phyloP scores from a whole-genome alignment of 64 coral and sea anemone species.

The Montipora foliosa region DNA sequence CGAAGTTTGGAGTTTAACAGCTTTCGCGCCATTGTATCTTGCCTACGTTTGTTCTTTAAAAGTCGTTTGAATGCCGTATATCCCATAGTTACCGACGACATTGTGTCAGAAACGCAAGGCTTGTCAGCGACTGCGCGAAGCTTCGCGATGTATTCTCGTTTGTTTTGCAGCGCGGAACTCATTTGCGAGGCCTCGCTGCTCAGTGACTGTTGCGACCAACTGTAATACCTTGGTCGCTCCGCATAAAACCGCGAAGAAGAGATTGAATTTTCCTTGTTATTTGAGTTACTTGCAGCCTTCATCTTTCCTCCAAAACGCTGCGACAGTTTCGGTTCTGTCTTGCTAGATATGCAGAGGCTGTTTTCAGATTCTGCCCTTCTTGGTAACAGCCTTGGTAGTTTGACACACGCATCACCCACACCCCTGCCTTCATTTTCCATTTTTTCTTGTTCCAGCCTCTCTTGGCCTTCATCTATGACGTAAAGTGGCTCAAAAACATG shows the following conservation, averaged over 20 bases:
- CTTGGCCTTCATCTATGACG: background rate
- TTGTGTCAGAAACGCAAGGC: slow-evolving; percentile 34
- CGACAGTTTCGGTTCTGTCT: background rate
- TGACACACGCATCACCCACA: background rate
- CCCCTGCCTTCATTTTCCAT: background rate
- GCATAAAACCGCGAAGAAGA: background rate
- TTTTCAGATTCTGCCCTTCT: background rate
- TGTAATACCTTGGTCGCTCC: background rate
- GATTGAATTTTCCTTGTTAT: background rate
- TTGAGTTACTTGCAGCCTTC: background rate
- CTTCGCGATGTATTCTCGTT: slow-evolving; percentile 9
- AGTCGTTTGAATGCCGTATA: slow-evolving; percentile 52
- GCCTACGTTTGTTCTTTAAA: slow-evolving; percentile 19
- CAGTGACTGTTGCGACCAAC: background rate
- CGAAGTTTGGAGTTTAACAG: background rate
- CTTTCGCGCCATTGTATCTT: background rate
- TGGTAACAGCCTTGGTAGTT: background rate
- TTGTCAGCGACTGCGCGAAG: background rate
- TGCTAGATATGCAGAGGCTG: background rate
- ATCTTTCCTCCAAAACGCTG: background rate
- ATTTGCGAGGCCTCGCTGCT: background rate
- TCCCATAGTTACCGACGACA: slow-evolving; percentile 44
- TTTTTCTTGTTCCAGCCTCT: background rate
- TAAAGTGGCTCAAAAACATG: slow-evolving; percentile 59
- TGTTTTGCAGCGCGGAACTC: background rate